Conservation (phyloP, 1,140 invertebrate species). For the Cotesia vestalis region DNA sequence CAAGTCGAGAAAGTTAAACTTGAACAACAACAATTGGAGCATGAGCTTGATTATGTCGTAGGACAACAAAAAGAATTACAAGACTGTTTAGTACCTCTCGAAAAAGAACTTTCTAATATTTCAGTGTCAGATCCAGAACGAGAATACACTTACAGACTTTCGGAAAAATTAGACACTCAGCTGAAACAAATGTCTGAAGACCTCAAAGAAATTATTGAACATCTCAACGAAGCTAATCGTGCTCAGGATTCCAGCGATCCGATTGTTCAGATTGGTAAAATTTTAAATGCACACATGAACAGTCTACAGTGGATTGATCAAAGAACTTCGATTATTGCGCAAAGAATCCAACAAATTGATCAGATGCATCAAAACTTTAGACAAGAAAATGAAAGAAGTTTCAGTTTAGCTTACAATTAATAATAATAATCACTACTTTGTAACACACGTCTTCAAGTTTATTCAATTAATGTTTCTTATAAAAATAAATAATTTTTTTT, state of each 20-base stretch:
- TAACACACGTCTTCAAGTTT: background rate
- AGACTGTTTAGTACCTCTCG: slow-evolving; percentile 84
- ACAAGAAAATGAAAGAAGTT: slow-evolving; percentile 78
- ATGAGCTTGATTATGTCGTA: slow-evolving; percentile 92
- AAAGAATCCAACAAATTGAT: slow-evolving; percentile 83
- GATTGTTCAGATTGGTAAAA: slow-evolving; percentile 89
- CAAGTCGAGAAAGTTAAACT: slow-evolving; percentile 86
- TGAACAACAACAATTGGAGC: slow-evolving; percentile 89
- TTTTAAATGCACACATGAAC: slow-evolving; percentile 96
- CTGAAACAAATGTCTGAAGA: slow-evolving; percentile 94
- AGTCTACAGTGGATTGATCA: slow-evolving; percentile 93
- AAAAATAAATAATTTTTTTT: slow-evolving; percentile 8
- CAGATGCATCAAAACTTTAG: slow-evolving; percentile 82
- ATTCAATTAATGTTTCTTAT: slow-evolving; percentile 4
- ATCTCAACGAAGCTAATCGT: slow-evolving; percentile 88
- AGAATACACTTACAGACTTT: slow-evolving; percentile 84
- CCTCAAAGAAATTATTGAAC: slow-evolving; percentile 93
- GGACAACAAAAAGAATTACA: slow-evolving; percentile 93
- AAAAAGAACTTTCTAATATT: slow-evolving; percentile 79
- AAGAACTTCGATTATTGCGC: slow-evolving; percentile 76
- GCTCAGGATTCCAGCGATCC: slow-evolving; percentile 87
- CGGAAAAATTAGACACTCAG: slow-evolving; percentile 92
- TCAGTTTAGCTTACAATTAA: slow-evolving; percentile 68
- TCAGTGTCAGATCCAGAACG: slow-evolving; percentile 85
- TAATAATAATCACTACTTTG: slow-evolving; percentile 27